Conservation (phyloP, 2,113 vertebrate species). For the Pachyramphus minor region DNA sequence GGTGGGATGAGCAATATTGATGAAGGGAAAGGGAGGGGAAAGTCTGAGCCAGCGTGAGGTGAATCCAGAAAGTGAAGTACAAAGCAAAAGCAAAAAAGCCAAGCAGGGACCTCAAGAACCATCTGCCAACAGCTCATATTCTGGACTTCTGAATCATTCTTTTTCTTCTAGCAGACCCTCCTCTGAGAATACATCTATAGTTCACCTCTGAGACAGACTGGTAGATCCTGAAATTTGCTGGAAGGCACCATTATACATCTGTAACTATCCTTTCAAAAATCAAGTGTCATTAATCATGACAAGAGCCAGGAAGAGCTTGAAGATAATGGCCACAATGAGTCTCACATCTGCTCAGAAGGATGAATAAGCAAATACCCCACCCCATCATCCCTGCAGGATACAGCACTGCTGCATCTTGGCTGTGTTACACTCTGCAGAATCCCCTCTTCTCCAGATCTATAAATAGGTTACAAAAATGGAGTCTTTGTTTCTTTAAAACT, state of each 20-base stretch:
- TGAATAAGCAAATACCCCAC: background rate
- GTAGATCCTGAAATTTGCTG: background rate
- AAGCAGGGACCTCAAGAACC: background rate
- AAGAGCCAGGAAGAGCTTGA: background rate
- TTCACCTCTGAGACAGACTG: constrained; percentile 36
- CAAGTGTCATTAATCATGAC: constrained; percentile 26
- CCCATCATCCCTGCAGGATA: background rate
- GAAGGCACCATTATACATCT: background rate
- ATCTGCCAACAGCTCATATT: background rate
- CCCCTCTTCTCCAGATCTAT: background rate
- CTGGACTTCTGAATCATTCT: constrained; percentile 2
- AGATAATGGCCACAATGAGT: background rate
- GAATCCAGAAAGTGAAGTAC: background rate
- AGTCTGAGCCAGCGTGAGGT: background rate
- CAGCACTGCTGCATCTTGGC: background rate
- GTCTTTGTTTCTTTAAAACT: background rate
- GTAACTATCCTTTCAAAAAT: background rate
- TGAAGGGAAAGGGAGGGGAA: background rate
- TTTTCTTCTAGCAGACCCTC: background rate
- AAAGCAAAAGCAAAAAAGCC: background rate
- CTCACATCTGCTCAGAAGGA: background rate
- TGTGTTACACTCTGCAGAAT: background rate
- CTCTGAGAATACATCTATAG: constrained; percentile 7
- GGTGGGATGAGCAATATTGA: background rate
- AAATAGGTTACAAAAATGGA: background rate